phyloP scores from a whole-genome alignment of 2,888 invertebrate species.

The Pyralis farinalis region DNA sequence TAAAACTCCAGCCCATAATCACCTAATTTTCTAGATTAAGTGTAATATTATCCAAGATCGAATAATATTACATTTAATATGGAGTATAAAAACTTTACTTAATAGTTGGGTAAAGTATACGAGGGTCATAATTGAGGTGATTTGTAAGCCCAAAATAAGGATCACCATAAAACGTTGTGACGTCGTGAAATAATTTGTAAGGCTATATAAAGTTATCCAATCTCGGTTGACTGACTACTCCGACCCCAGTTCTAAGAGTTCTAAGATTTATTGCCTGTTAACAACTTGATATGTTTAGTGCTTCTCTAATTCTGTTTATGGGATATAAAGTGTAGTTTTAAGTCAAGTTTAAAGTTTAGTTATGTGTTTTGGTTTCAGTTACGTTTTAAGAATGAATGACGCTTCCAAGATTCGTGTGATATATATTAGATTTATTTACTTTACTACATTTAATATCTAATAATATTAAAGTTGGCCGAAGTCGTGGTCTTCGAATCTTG shows the following conservation, averaged over 20 bases:
- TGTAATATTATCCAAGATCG: too few species aligned
- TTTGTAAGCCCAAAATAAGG: conserved; percentile 36
- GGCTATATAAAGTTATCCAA: conserved; percentile 61
- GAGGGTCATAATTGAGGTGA: conserved; percentile 31
- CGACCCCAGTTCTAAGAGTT: conserved; percentile 16
- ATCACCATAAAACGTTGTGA: conserved; percentile 28
- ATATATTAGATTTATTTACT: too few species aligned
- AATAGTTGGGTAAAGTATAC: conserved; percentile 9
- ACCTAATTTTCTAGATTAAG: too few species aligned
- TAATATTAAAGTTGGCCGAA: too few species aligned
- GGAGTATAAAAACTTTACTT: background rate
- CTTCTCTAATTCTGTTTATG: conserved; percentile 5
- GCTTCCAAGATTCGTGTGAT: too few species aligned
- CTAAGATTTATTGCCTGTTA: conserved; percentile 43
- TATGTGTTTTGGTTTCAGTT: too few species aligned
- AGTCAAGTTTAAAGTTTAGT: too few species aligned
- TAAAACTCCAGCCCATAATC: too few species aligned
- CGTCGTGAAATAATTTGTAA: conserved; percentile 53
- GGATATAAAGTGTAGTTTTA: too few species aligned
- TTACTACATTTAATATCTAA: too few species aligned
- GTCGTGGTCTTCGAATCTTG: too few species aligned
- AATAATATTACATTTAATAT: background rate
- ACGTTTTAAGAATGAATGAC: too few species aligned
- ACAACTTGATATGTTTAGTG: conserved; percentile 27
- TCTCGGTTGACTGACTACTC: conserved; percentile 35